Percentiles rank a stretch among this genome's conserved stretches.
Conservation (phyloP, 1,140 invertebrate species). For the Drosophila teissieri region DNA sequence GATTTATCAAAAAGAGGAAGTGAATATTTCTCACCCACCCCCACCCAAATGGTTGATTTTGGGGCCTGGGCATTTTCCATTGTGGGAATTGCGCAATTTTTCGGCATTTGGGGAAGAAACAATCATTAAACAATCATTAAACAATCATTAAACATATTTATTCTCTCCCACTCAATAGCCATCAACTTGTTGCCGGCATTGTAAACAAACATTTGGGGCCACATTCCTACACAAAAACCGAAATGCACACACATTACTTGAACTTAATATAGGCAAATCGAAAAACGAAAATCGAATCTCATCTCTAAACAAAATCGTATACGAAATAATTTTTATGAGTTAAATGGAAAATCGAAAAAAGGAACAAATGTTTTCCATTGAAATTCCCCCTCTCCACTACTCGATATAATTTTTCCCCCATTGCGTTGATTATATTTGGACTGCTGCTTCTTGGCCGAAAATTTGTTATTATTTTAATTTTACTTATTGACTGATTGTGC, state of each 20-base stretch:
- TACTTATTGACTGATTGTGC: constrained; percentile 66
- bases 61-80: constrained; percentile 49
- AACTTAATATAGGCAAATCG: constrained; percentile 39
- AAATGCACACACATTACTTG: constrained; percentile 54
- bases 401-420: not conserved
- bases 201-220: constrained; percentile 62
- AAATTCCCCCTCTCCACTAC: not conserved
- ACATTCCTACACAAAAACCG: constrained; percentile 28
- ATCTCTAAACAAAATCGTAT: constrained; percentile 41
- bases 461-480: constrained; percentile 81
- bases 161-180: constrained; percentile 48
- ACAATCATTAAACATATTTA: constrained; percentile 75
- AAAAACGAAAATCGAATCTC: constrained; percentile 29
- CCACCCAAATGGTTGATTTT: constrained; percentile 1
- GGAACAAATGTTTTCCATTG: constrained; percentile 70
- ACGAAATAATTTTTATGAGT: constrained; percentile 71
- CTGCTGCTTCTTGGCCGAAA: constrained; percentile 37
- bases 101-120: constrained; percentile 40
- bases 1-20: constrained; percentile 62
- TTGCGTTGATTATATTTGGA: constrained; percentile 55
- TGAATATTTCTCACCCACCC: constrained; percentile 52
- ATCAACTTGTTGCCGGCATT: constrained; percentile 72
- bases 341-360: constrained; percentile 75
- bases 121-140: constrained; percentile 79
- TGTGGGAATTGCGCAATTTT: constrained; percentile 67